phyloP scores from a whole-genome alignment of 2,113 vertebrate species.

The Heloderma charlesbogerti region DNA sequence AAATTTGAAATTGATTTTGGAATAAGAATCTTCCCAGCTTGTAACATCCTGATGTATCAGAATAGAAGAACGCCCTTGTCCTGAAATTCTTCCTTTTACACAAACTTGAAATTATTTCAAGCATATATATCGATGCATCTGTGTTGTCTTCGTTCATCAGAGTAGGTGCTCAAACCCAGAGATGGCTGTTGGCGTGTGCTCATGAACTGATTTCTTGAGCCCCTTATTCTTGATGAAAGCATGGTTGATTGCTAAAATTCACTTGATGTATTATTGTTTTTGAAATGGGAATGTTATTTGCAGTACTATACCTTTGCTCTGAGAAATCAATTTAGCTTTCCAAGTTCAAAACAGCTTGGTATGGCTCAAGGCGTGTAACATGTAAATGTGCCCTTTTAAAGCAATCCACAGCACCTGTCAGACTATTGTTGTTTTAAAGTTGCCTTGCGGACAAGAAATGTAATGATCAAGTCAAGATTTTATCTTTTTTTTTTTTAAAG shows the following conservation, averaged over 20 bases:
- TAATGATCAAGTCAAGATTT: not conserved
- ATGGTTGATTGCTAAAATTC: not conserved
- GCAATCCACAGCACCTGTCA: not conserved
- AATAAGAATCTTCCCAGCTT: not conserved
- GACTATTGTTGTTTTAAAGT: not conserved
- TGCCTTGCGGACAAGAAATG: not conserved
- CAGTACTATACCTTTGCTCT: not conserved
- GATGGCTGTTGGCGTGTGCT: not conserved
- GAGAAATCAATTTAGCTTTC: not conserved
- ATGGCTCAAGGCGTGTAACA: not conserved
- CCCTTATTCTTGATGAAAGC: not conserved
- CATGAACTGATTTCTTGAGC: not conserved
- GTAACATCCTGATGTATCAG: not conserved
- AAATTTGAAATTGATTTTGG: not conserved
- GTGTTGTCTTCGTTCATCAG: not conserved
- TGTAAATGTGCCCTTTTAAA: not conserved
- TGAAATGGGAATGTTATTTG: not conserved
- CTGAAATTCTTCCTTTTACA: not conserved
- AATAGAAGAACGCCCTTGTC: not conserved
- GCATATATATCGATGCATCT: not conserved
- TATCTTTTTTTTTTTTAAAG: too few relatives aligned
- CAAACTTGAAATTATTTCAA: not conserved
- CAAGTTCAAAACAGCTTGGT: not conserved
- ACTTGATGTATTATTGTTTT: not conserved
- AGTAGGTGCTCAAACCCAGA: not conserved